Base-by-base conservation (phyloP, 2,797 vertebrate species). In the Otus scops region DNA sequence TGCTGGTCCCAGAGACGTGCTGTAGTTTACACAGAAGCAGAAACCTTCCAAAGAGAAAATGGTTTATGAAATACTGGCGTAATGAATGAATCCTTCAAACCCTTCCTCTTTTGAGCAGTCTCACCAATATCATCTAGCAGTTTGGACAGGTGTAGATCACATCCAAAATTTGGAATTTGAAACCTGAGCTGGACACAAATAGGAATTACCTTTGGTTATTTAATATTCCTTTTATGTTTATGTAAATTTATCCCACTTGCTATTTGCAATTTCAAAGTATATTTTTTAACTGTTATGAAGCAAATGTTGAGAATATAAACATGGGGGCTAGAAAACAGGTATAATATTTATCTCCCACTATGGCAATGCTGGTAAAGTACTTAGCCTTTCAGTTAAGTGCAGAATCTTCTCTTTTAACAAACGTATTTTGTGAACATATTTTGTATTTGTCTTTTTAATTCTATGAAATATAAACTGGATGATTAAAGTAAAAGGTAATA, bases 1-100 rank as follows among this genome's bases (percentile, higher is more conserved):
- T 11, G 4, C 36, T 56, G 53, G 2, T 39, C 51, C 51, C 1
- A 0, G 59, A 70, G 67, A 21, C 0, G 2, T 26, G 41, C 28
- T 60, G 16, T 11, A 34, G 34, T 41, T 93, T 36, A 21, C 19
- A 32, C 34, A 41, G 50, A 36, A 76, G 26, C 43, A 36, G 78
- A 74, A 89, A 38, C 39, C 53, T 85, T 64, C 30, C 48, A 7
- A 60, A 64, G 32, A 78, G 23, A 57, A 67, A 69, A 13, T 32
- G 34, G 39, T 68, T 26, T 32, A 27, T 61, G 54, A 45, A 65
- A 41, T 65, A 7, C 6, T 47, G 43, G 21, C 56, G 20, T 45
- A 32, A 27, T 28, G 57, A 63, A 36, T 6, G 1, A 71, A 28
- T 30, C 32, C 53, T 78, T 69, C 48, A 78, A 80, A 50, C 21